Evolutionary conservation across 1,140 invertebrate genomes (phyloP).

Genomic region (Lasioglossum baleicum): DNA sequence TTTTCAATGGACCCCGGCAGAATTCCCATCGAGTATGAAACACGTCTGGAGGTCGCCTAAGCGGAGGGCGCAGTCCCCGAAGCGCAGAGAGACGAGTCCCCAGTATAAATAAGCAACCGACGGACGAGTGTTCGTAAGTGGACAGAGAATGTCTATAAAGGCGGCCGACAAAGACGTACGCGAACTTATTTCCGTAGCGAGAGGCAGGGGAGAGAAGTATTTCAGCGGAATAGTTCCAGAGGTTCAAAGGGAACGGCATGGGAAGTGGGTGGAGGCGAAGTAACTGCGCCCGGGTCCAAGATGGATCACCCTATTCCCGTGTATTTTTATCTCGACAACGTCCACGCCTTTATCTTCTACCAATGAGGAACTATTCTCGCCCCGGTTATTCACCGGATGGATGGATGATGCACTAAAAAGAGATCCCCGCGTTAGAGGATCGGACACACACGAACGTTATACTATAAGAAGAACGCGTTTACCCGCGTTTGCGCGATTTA

Average conservation of each 20-base stretch:
- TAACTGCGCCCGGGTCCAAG: background rate
- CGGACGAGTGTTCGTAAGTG: background rate
- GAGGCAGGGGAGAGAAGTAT: background rate
- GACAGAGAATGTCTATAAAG: background rate
- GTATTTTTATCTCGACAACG: constrained; percentile 22
- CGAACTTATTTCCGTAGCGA: constrained; percentile 24
- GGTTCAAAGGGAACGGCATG: constrained; percentile 19
- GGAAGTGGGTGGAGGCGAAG: background rate
- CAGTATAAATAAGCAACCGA: background rate
- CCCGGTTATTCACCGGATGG: constrained; percentile 13
- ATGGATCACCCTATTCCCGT: constrained; percentile 22
- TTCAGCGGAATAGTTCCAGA: constrained; percentile 9
- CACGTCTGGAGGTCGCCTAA: too few species aligned
- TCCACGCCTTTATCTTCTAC: constrained; percentile 19
- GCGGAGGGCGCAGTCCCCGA: too few species aligned
- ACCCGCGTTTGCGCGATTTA: background rate
- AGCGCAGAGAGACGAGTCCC: too few species aligned
- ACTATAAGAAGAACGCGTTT: too few species aligned
- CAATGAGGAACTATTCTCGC: constrained; percentile 19
- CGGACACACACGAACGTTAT: too few species aligned
- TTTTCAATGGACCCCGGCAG: too few species aligned
- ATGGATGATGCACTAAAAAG: constrained; percentile 12
- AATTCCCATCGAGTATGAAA: too few species aligned
- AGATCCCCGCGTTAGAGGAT: background rate
- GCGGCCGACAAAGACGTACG: background rate